These are phyloP conservation scores for Eucera pruinosa DNA, from an alignment of 2,888 invertebrate genomes.

Conservation along the genomic window DNA sequence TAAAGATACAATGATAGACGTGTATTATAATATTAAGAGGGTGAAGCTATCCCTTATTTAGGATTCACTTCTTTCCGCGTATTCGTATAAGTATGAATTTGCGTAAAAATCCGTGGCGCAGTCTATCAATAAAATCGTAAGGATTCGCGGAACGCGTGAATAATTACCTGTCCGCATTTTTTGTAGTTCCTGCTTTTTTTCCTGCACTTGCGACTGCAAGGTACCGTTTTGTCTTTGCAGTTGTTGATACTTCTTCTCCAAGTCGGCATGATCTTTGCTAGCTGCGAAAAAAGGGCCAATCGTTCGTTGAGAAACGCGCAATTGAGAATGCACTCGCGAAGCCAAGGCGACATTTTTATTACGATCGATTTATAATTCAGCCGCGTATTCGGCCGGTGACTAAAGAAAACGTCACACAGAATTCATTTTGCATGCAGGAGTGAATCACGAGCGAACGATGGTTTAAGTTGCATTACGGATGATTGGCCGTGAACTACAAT, in stretches of 20 bases:
- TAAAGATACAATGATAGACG: too few relatives aligned
- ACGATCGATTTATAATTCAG: constrained; percentile 56
- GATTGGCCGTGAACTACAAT: constrained; percentile 68
- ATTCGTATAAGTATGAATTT: too few relatives aligned
- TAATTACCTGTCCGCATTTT: constrained; percentile 84
- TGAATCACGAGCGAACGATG: constrained; percentile 70
- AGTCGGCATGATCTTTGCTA: constrained; percentile 87
- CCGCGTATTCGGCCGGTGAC: constrained; percentile 66
- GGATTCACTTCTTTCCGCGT: too few relatives aligned
- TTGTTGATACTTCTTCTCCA: constrained; percentile 87
- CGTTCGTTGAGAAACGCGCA: too few relatives aligned
- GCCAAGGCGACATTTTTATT: constrained; percentile 26
- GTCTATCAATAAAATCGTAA: too few relatives aligned
- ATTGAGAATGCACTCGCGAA: not conserved
- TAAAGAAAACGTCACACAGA: constrained; percentile 63
- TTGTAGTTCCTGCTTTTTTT: constrained; percentile 87
- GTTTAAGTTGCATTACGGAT: constrained; percentile 46
- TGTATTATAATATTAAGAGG: too few relatives aligned
- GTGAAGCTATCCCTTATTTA: too few relatives aligned
- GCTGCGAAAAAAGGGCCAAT: constrained; percentile 63
- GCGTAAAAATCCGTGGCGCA: too few relatives aligned
- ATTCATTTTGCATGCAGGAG: constrained; percentile 64
- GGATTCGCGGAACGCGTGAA: not conserved
- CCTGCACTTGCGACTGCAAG: constrained; percentile 87
- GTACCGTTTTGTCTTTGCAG: constrained; percentile 87